Evolutionary conservation across 1,140 invertebrate genomes (phyloP).

Genomic region (Luehdorfia chinensis): DNA sequence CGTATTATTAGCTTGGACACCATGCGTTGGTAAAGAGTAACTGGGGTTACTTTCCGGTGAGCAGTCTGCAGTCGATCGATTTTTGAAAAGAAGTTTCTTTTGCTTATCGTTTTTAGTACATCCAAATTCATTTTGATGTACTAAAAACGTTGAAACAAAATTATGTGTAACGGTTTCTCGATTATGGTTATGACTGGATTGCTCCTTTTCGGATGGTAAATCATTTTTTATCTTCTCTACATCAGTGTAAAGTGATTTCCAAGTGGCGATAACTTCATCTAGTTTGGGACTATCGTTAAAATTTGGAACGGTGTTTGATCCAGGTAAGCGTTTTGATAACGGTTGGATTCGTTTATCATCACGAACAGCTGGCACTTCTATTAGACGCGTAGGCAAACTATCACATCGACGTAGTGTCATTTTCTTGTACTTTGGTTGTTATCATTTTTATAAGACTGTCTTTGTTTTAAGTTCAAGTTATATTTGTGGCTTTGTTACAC

Average conservation of each 20-base stretch:
- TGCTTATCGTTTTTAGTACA: constrained; percentile 38
- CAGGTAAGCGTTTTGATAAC: constrained; percentile 37
- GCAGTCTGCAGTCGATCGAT: constrained; percentile 32
- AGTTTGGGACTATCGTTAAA: constrained; percentile 39
- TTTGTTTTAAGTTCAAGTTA: too few relatives aligned
- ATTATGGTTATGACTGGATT: constrained; percentile 26
- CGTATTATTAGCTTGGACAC: constrained; percentile 34
- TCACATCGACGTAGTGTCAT: constrained; percentile 68
- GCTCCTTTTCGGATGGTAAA: constrained; percentile 40
- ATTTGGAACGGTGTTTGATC: constrained; percentile 52
- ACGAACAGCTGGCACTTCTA: constrained; percentile 33
- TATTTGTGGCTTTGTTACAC: too few relatives aligned
- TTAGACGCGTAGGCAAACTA: constrained; percentile 54
- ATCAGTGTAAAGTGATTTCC: constrained; percentile 67
- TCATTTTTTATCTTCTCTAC: constrained; percentile 69
- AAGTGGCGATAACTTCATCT: constrained; percentile 67
- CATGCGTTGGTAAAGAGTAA: constrained; percentile 47
- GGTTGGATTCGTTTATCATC: constrained; percentile 27
- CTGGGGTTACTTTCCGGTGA: constrained; percentile 37
- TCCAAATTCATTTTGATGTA: too few relatives aligned
- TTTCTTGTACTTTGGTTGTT: too few relatives aligned
- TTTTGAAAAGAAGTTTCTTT: constrained; percentile 56
- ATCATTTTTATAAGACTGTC: too few relatives aligned
- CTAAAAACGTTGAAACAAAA: constrained; percentile 32
- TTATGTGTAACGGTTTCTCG: constrained; percentile 41